These are phyloP conservation scores for Plagiodera versicolora DNA, from an alignment of 2,888 invertebrate genomes.

Conservation along the genomic window DNA sequence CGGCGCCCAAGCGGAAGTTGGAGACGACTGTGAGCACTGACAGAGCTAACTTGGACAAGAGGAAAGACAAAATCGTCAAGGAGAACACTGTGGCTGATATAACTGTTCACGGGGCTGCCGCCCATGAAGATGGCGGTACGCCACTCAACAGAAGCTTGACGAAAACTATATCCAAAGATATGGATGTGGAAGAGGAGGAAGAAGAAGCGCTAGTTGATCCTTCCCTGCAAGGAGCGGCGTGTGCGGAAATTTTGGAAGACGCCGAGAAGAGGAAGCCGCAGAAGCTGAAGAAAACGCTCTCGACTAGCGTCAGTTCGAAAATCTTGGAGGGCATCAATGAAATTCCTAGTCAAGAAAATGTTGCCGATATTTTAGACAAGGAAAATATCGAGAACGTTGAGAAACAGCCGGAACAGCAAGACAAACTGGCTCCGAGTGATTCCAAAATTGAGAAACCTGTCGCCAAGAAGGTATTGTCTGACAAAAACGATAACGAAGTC, in stretches of 20 bases:
- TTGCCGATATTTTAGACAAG: conserved; percentile 42
- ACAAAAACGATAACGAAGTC: conserved; percentile 48
- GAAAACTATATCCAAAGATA: conserved; percentile 47
- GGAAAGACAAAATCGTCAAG: conserved; percentile 65
- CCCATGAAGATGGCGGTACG: conserved; percentile 44
- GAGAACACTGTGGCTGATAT: conserved; percentile 54
- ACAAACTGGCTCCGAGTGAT: conserved; percentile 35
- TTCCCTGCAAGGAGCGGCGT: conserved; percentile 52
- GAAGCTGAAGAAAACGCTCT: conserved; percentile 47
- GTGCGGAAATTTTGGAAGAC: conserved; percentile 54
- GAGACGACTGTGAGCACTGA: conserved; percentile 76
- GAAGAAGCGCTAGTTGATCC: conserved; percentile 41
- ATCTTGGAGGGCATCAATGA: conserved; percentile 50
- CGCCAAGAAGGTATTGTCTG: conserved; percentile 48
- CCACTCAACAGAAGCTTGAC: conserved; percentile 49
- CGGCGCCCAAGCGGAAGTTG: conserved; percentile 73
- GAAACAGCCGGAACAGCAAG: conserved; percentile 34
- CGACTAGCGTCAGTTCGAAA: conserved; percentile 39
- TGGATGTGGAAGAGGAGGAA: conserved; percentile 46
- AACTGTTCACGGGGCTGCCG: conserved; percentile 44
- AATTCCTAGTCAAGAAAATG: conserved; percentile 51
- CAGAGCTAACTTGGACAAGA: conserved; percentile 55
- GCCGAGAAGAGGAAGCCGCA: conserved; percentile 50
- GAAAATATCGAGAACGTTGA: conserved; percentile 40
- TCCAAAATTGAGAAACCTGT: conserved; percentile 44